These are phyloP conservation scores for Heliconius melpomene DNA, from an alignment of 1,140 invertebrate species.

Conservation along the genomic window DNA sequence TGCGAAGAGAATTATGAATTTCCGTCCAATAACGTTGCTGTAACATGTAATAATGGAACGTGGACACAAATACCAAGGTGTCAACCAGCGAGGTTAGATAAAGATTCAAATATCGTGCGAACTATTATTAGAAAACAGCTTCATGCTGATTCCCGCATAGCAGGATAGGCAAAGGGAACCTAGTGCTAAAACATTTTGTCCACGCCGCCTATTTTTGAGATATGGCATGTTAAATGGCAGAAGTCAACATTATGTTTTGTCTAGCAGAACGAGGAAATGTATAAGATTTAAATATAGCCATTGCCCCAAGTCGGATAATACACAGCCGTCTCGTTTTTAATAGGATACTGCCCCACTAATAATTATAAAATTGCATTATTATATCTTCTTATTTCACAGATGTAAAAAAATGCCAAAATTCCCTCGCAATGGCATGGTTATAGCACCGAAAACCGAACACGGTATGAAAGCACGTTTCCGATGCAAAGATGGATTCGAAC, in stretches of 20 bases:
- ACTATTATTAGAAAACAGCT: not conserved
- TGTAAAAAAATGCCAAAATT: slow-evolving; percentile 94
- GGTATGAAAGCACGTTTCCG: slow-evolving; percentile 95
- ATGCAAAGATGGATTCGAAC: slow-evolving; percentile 94
- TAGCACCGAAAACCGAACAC: slow-evolving; percentile 97
- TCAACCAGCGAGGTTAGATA: slow-evolving; percentile 86
- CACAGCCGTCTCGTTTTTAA: too few relatives aligned
- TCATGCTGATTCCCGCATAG: not conserved
- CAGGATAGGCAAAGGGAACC: not conserved
- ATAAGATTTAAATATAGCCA: too few relatives aligned
- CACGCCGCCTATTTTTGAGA: too few relatives aligned
- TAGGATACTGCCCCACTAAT: too few relatives aligned
- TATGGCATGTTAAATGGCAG: too few relatives aligned
- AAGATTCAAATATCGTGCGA: too few relatives aligned
- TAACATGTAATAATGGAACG: slow-evolving; percentile 96
- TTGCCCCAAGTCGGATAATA: too few relatives aligned
- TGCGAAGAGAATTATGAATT: slow-evolving; percentile 96
- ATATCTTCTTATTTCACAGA: slow-evolving; percentile 62
- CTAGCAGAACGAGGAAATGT: too few relatives aligned
- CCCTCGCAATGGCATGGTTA: slow-evolving; percentile 95
- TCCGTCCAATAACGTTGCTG: slow-evolving; percentile 86
- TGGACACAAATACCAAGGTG: slow-evolving; percentile 97
- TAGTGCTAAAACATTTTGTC: too few relatives aligned
- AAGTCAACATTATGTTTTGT: too few relatives aligned
- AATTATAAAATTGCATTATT: not conserved